Base-by-base conservation (phyloP, 2,113 vertebrate species). In the Galeopterus variegatus region DNA sequence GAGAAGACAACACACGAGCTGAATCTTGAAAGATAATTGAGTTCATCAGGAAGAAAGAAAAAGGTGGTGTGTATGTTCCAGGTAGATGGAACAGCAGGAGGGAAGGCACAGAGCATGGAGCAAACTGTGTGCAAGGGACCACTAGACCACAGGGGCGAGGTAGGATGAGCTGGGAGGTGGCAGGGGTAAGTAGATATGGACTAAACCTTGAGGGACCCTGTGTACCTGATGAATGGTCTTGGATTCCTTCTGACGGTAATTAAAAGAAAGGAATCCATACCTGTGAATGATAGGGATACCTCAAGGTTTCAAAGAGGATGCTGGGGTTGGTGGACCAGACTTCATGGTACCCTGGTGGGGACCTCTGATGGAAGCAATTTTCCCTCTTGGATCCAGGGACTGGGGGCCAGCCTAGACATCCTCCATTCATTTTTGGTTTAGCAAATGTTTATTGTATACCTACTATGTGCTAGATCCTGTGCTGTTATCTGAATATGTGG, bases 341-440 rank as follows among this genome's bases (percentile, higher is more conserved):
- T 21, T 64, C 48, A 8, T 58, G 36, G 73, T 41, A 7, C 13
- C 31, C 36, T 24, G 18, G 19, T 60, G 41, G 21, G 60, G 58
- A 52, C 36, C 14, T 48, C 14, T 64, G 58, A 36, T 3, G 65
- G 19, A 80, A 81, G 26, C 11, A 54, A 21, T 70, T 67, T 90
- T 26, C 18, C 54, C 17, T 90, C 48, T 81, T 93, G 19, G 58
- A 88, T 87, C 45, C 41, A 69, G 24, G 15, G 14, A 65, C 79
- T 95, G 23, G 24, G 31, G 19, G n/a, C 21, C 33, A 67, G 17
- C 23, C 50, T 62, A 93, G 31, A 28, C 60, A 67, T 73, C 60
- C 86, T 88, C n/a, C 45, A 26, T 62, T 90, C 45, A 69, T 88
- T 52, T 94, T 84, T 90, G 13, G 28, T 80, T 72, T 91, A 60